A percentile compares a stretch with the other conserved stretches of the same genome.
These are phyloP conservation scores for Drosophila arizonae DNA, from an alignment of 1,140 invertebrate genomes.

Conservation along the genomic window DNA sequence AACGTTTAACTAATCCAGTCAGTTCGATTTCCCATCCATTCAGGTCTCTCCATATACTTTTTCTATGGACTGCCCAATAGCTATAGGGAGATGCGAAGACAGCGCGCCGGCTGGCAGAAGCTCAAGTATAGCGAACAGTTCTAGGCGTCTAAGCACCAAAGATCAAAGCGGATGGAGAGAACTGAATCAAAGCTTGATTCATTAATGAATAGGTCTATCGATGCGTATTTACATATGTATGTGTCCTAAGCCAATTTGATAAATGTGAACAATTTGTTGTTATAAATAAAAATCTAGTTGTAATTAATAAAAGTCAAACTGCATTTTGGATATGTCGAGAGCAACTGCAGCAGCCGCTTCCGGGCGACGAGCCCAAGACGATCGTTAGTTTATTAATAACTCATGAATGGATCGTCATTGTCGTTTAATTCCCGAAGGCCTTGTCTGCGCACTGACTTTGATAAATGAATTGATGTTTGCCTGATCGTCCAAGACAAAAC, in stretches of 20 bases:
- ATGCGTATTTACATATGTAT: conserved; percentile 7
- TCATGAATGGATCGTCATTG: conserved; percentile 63
- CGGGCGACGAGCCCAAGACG: conserved; percentile 48
- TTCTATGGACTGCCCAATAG: conserved; percentile 79
- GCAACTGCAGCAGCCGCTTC: conserved; percentile 69
- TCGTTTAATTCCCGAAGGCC: conserved; percentile 73
- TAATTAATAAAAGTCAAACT: conserved; percentile 76
- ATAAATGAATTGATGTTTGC: conserved; percentile 71
- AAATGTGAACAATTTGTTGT: conserved; percentile 76
- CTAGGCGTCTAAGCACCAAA: conserved; percentile 4
- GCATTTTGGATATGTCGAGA: conserved; percentile 53
- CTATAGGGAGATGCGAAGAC: conserved; percentile 74
- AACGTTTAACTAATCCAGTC: conserved; percentile 15
- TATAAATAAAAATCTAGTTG: conserved; percentile 78
- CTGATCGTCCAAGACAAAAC: conserved; percentile 44
- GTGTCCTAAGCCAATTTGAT: conserved; percentile 69
- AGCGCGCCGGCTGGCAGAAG: conserved; percentile 77
- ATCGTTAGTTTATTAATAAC: conserved; percentile 72
- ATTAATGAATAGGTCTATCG: conserved; percentile 16
- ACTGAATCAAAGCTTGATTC: conserved; percentile 29
- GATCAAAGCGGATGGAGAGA: conserved; percentile 3
- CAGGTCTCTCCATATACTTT: conserved; percentile 79
- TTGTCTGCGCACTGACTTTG: conserved; percentile 70
- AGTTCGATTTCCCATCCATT: conserved; percentile 6
- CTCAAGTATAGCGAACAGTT: conserved; percentile 73